Base-by-base conservation (phyloP, 2,888 invertebrate genomes). In the Tipula helvola region DNA sequence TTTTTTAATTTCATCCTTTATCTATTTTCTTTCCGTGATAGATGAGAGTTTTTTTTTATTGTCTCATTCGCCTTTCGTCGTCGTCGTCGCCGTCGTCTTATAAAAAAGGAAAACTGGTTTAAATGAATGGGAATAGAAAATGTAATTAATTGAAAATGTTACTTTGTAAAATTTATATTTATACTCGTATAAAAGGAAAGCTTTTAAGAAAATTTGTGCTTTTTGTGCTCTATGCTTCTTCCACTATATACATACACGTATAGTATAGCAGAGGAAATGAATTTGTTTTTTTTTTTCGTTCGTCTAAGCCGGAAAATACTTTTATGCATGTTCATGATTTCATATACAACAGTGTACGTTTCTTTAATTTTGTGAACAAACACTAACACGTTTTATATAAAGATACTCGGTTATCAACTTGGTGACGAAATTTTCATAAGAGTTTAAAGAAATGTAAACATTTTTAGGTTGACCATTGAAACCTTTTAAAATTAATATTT, bases 91-190 rank as follows among this genome's bases (percentile, higher is more conserved):
- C n/a, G 52, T 16, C 52, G 71, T 71, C 2, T 71, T 18, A 71
- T 71, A 39, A 39, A 39, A 71, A 71, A 71, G 71, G 28, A 28
- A 71, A 71, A 71, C 71, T 71, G 71, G 71, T 71, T 71, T 71
- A 71, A 71, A 71, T 71, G 71, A 71, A 71, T 71, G 71, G 71
- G 71, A 71, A 71, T 71, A 71, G 71, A 71, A 71, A 71, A 71
- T 71, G 71, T 71, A 71, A 71, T 71, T 71, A 71, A 71, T 71
- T 71, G 71, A 71, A 71, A 71, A 71, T 71, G 71, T 71, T 71
- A 71, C 71, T 71, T 71, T 71, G 71, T 71, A 71, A 71, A 71
- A 71, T 71, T 71, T 71, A 71, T 71, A 71, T 71, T 28, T 71
- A 71, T 18, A 57, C 57, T 57, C 18, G 57, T 18, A 7, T 18